A percentile compares a stretch with the other conserved stretches of the same genome.
These are phyloP conservation scores for Crossocerus cetratus DNA, from an alignment of 2,888 invertebrate species.

Conservation along the genomic window DNA sequence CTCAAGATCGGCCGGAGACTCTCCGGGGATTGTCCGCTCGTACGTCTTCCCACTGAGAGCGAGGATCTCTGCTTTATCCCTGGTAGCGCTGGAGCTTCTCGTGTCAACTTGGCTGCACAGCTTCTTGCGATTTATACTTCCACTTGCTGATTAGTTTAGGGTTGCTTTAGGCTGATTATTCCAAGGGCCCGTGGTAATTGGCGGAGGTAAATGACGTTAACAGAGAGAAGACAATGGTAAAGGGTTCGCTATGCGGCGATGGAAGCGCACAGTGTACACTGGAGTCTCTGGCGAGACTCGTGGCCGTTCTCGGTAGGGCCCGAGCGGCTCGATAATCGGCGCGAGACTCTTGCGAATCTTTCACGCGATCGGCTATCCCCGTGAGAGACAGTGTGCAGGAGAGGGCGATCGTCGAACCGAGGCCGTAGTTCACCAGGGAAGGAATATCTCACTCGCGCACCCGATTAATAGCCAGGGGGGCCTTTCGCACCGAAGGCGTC, in stretches of 20 bases:
- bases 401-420: slow-evolving; percentile 19
- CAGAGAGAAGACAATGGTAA: neutral
- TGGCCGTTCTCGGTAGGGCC: neutral
- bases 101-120: neutral
- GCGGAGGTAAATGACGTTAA: neutral
- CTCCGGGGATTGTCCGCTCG: neutral
- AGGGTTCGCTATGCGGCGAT: no score
- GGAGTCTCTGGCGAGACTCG: neutral
- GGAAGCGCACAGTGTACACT: no score
- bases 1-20: neutral
- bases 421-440: slow-evolving; percentile 32
- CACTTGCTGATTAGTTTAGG: neutral
- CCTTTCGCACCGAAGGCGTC: no score
- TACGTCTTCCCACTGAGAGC: neutral
- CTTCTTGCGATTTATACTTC: neutral
- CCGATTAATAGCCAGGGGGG: neutral
- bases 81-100: neutral
- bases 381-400: neutral
- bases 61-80: neutral
- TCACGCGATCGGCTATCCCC: neutral
- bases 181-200: neutral
- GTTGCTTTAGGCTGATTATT: neutral
- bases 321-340: neutral
- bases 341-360: neutral
- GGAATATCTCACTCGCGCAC: slow-evolving; percentile 31